These are phyloP conservation scores for Holothuria glaberrima DNA, from an alignment of 35 echinoderm and acorn worm species.

Conservation along the genomic window DNA sequence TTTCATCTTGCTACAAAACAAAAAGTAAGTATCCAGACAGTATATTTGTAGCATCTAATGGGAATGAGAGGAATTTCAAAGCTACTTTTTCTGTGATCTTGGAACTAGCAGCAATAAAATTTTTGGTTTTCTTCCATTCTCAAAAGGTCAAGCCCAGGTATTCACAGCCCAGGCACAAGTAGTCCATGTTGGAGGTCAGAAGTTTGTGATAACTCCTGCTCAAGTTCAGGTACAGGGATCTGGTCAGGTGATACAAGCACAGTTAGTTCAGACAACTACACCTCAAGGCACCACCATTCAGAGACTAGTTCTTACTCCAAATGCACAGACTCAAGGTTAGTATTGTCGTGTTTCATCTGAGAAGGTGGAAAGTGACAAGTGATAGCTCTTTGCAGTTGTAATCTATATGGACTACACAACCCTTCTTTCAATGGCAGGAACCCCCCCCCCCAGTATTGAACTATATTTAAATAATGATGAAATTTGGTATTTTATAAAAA, in stretches of 20 bases:
- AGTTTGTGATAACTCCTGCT: constrained; percentile 96
- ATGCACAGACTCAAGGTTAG: constrained; percentile 50
- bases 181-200: constrained; percentile 89
- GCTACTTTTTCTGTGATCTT: background rate
- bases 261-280: constrained; percentile 90
- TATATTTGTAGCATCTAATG: no score
- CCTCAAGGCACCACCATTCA: constrained; percentile 88
- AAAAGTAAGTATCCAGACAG: no score
- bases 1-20: no score
- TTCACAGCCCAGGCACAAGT: constrained; percentile 92
- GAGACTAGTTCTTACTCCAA: constrained; percentile 89
- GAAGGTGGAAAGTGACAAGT: no score
- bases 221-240: constrained; percentile 92
- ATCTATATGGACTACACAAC: no score
- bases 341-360: no score
- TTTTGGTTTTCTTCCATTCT: background rate
- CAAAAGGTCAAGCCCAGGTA: constrained; percentile 87
- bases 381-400: no score
- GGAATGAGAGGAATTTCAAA: background rate
- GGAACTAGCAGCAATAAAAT: background rate
- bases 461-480: no score
- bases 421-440: no score
- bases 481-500: no score
- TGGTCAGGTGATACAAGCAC: constrained; percentile 91
- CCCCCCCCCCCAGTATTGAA: no score